phyloP scores from a whole-genome alignment of 2,797 vertebrate species.

The Enteromius unitaeniatus region DNA sequence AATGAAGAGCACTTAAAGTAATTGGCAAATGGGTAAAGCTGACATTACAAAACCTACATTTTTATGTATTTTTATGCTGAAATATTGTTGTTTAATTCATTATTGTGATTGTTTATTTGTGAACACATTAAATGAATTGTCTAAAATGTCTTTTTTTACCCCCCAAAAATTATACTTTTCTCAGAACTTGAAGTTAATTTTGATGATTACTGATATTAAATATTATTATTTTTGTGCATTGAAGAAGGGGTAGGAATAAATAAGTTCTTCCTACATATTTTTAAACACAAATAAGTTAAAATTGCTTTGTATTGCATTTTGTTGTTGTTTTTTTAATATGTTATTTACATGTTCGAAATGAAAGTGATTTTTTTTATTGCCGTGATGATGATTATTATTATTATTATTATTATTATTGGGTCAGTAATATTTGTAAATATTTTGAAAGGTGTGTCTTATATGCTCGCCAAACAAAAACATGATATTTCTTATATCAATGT shows the following conservation, averaged over 20 bases:
- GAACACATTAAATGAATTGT: neutral
- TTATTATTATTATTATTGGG: neutral
- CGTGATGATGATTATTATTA: too few species aligned
- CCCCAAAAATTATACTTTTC: neutral
- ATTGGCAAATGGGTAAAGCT: neutral
- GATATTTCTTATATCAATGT: neutral
- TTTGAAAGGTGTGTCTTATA: neutral
- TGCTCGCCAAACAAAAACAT: neutral
- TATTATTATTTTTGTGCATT: neutral
- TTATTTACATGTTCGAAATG: too few species aligned
- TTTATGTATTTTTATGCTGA: neutral
- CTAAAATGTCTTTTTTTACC: neutral
- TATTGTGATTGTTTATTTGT: neutral
- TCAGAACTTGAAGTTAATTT: neutral
- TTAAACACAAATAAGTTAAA: too few species aligned
- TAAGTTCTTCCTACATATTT: too few species aligned
- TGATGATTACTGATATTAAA: neutral
- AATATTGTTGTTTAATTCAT: neutral
- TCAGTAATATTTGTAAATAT: neutral
- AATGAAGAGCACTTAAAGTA: constrained; percentile 4
- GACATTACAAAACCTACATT: neutral
- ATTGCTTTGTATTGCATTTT: too few species aligned
- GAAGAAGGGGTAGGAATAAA: too few species aligned
- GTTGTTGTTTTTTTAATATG: too few species aligned
- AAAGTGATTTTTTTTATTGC: too few species aligned